These are phyloP conservation scores for Scaeva pyrastri DNA, from an alignment of 2,888 invertebrate genomes.

Conservation along the genomic window DNA sequence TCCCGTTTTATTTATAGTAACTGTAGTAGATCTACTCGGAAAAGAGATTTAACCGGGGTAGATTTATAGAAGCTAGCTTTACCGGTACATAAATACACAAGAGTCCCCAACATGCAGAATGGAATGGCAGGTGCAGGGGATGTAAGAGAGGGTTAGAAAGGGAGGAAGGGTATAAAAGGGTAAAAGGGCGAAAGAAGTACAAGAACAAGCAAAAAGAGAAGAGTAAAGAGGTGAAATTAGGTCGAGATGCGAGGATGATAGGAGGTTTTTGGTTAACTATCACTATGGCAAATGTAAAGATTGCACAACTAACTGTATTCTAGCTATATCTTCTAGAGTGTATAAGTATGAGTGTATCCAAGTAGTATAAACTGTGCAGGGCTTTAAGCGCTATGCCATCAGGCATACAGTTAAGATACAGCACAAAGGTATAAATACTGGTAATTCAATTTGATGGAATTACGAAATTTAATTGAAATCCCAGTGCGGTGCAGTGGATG, in stretches of 20 bases:
- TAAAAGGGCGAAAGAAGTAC: not conserved
- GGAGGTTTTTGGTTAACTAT: constrained; percentile 5
- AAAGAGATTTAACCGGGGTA: constrained; percentile 59
- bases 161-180: too few species aligned
- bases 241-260: constrained; percentile 33
- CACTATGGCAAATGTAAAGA: constrained; percentile 29
- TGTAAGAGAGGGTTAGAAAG: not conserved
- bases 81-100: constrained; percentile 45
- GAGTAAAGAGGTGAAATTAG: constrained; percentile 28
- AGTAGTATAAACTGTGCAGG: constrained; percentile 4
- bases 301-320: constrained; percentile 2
- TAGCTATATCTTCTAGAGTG: not conserved
- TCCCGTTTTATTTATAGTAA: constrained; percentile 61
- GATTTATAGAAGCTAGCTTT: constrained; percentile 59
- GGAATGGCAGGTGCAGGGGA: not conserved
- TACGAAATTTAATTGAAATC: constrained; percentile 76
- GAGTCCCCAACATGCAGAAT: constrained; percentile 15
- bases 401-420: constrained; percentile 40
- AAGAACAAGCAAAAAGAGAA: constrained; percentile 19
- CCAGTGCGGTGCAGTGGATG: constrained; percentile 24
- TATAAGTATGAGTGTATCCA: too few species aligned
- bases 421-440: constrained; percentile 62
- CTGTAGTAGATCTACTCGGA: constrained; percentile 43
- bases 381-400: constrained; percentile 37
- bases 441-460: constrained; percentile 76